Conservation (phyloP, 2,113 vertebrate genomes). For the Pipra filicauda region DNA sequence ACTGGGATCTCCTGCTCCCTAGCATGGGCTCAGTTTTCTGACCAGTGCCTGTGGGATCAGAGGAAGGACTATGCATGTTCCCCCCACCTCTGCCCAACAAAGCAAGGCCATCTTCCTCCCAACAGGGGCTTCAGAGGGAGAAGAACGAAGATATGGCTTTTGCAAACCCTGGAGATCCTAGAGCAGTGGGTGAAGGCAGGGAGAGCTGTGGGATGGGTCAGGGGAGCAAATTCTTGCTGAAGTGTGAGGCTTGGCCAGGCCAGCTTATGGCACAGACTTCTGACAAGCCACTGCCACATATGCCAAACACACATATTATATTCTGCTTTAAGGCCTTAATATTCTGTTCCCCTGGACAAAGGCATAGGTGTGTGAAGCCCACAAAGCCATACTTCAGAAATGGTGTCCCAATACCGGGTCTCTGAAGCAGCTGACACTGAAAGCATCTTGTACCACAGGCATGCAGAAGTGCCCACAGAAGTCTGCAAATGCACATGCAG, state of each 20-base stretch:
- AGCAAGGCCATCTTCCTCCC: background rate
- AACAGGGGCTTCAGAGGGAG: background rate
- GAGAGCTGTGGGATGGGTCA: background rate
- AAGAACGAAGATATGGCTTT: background rate
- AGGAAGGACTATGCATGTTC: background rate
- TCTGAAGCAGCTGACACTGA: rapidly evolving
- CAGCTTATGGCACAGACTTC: background rate
- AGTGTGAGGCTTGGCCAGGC: background rate
- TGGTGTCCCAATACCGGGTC: background rate
- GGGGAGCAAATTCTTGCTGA: background rate
- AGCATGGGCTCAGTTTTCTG: background rate
- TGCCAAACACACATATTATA: background rate
- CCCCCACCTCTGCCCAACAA: background rate
- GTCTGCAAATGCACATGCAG: background rate
- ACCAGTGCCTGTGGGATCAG: background rate
- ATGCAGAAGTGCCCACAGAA: rapidly evolving
- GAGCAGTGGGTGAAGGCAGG: rapidly evolving
- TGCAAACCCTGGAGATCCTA: background rate
- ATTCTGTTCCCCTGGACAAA: background rate
- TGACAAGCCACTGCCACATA: background rate
- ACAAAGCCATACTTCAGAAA: background rate
- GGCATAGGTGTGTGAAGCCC: rapidly evolving
- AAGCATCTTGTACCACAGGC: background rate
- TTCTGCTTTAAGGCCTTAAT: background rate
- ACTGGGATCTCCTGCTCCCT: background rate